These are phyloP conservation scores for Poecile atricapillus DNA, from an alignment of 2,113 vertebrate genomes.

Conservation along the genomic window DNA sequence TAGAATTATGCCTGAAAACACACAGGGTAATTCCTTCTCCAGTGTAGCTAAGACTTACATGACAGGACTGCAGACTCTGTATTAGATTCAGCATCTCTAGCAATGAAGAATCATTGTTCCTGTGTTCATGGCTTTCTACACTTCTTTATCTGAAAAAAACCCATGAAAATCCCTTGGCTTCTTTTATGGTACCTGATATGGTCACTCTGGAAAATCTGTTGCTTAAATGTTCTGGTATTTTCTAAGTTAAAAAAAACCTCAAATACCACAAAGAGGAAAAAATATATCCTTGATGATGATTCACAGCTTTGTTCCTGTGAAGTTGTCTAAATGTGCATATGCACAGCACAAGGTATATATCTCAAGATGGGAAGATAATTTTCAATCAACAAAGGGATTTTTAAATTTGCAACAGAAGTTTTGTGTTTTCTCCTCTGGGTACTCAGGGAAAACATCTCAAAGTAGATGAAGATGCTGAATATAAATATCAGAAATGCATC, in stretches of 20 bases:
- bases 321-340: background rate
- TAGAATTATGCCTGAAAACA: background rate
- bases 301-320: background rate
- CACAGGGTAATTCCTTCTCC: background rate
- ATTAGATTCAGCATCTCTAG: background rate
- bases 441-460: background rate
- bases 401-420: background rate
- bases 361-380: background rate
- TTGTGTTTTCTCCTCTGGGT: background rate
- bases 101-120: background rate
- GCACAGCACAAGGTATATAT: background rate
- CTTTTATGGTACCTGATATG: background rate
- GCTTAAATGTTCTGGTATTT: background rate
- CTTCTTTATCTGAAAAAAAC: background rate
- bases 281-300: background rate
- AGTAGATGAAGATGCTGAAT: background rate
- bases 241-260: background rate
- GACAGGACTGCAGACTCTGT: background rate
- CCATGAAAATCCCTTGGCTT: background rate
- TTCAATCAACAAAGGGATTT: background rate
- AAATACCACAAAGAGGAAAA: background rate
- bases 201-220: background rate
- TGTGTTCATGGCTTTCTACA: background rate
- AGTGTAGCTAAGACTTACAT: background rate
- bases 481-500: constrained; percentile 8